These are phyloP conservation scores for Hippasteria phrygiana DNA, from an alignment of 53 echinoderm and acorn worm species.

Conservation along the genomic window DNA sequence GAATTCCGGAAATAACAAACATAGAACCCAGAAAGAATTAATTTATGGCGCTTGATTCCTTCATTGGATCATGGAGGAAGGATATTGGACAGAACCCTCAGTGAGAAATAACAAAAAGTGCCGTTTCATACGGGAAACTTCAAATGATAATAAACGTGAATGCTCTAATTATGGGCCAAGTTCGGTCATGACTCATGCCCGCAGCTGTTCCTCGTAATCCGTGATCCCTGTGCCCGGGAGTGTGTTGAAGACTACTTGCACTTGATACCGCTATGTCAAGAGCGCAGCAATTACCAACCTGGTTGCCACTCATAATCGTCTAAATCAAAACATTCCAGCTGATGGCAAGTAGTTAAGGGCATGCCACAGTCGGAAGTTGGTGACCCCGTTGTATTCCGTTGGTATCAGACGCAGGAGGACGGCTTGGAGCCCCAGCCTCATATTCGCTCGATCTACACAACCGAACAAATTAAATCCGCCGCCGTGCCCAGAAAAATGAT, in stretches of 20 bases:
- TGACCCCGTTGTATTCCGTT: constrained; percentile 50
- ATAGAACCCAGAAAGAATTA: no score
- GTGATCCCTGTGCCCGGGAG: background rate
- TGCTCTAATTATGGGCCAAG: background rate
- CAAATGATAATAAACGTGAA: background rate
- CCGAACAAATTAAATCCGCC: constrained; percentile 27
- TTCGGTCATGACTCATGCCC: background rate
- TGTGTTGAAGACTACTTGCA: background rate
- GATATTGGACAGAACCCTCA: no score
- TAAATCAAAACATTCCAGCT: constrained; percentile 61
- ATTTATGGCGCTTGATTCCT: no score
- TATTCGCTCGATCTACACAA: background rate
- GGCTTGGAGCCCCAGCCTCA: background rate
- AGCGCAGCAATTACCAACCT: constrained; percentile 37
- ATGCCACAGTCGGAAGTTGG: constrained; percentile 51
- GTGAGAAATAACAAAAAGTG: background rate
- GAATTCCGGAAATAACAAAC: no score
- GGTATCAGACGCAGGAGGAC: constrained; percentile 39
- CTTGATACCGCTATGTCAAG: constrained; percentile 36
- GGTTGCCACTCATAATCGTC: constrained; percentile 50
- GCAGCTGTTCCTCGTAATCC: constrained; percentile 48
- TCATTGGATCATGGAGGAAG: no score
- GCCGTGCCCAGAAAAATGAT: background rate
- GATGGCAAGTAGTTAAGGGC: constrained; percentile 43
- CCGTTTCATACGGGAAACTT: constrained; percentile 2